Conservation (phyloP, 1,140 invertebrate species). For the Solenopsis invicta region DNA sequence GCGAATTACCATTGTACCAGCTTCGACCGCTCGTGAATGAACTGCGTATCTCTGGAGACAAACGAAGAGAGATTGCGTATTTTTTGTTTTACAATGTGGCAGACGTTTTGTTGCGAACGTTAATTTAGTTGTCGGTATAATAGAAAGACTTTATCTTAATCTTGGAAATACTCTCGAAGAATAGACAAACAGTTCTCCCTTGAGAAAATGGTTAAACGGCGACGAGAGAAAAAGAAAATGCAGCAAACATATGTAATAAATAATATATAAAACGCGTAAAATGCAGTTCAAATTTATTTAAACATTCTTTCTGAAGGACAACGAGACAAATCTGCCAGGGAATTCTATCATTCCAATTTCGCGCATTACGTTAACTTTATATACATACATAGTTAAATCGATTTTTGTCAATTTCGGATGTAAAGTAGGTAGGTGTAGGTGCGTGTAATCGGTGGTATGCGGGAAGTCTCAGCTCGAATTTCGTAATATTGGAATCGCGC, state of each 20-base stretch:
- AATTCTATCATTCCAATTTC: background rate
- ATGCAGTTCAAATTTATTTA: background rate
- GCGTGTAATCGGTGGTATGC: no score
- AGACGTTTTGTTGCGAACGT: background rate
- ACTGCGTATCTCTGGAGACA: conserved; percentile 14
- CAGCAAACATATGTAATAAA: background rate
- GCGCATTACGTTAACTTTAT: background rate
- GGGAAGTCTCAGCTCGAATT: conserved; percentile 1
- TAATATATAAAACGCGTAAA: background rate
- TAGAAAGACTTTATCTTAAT: background rate
- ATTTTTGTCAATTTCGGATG: conserved; percentile 28
- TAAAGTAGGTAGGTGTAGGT: background rate
- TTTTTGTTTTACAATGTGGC: background rate
- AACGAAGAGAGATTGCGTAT: conserved; percentile 16
- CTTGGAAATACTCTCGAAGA: background rate
- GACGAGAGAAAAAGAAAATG: background rate
- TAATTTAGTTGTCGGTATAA: background rate
- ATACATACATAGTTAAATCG: conserved; percentile 30
- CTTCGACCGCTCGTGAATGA: background rate
- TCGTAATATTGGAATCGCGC: conserved; percentile 12
- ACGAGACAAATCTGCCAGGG: background rate
- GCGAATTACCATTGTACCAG: conserved; percentile 9
- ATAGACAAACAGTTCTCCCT: background rate
- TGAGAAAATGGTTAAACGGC: background rate
- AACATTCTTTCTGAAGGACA: background rate